Evolutionary conservation across 1,140 invertebrate species (phyloP), one percentile per base, ranked within the genome.

Genomic region (Procambarus clarkii): DNA sequence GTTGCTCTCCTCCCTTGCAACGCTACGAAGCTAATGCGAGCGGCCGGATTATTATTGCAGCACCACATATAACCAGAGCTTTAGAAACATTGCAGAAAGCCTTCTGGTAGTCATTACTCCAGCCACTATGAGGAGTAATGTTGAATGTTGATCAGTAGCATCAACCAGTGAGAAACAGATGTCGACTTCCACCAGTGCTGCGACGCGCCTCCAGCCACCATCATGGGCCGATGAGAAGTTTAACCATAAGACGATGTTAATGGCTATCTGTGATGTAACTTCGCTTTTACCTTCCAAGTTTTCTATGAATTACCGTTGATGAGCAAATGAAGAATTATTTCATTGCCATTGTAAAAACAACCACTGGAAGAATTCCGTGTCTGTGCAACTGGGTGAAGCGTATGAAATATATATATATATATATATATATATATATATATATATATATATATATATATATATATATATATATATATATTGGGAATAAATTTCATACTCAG

Each of bases 211-310:
- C n/a, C n/a, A n/a, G n/a, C n/a, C n/a, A 58, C 54, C 5, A 58
- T 4, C 11, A 58, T 58, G 54, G 4, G 54, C 11, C 5, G 4
- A 13, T 58, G 54, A 58, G 13, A 58, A 58, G 5, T 58, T 58
- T 58, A 4, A 4, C 54, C 60, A 64, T 64, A 9, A 15, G 60
- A 64, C 60, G 60, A 64, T 15, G 9, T 64, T 64, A 7, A 64
- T 15, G 60, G 60, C 18, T 15, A 79, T 48, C 78, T 79, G 78
- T 79, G 78, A 79, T 79, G 78, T 45, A 79, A 21, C 60, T 64
- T 64, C 60, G 60, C 50, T 79, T 50, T 79, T 24, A 48, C 15
- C 50, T 79, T 79, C 45, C 34, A 79, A 18, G 18, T 79, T 79
- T 18, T 79, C 13, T 79, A 50, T 50, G 45, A 79, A 79, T 18